A percentile compares a stretch with the other conserved stretches of the same genome.
phyloP scores from a whole-genome alignment of 53 echinoderm and acorn worm species.

The Temnopleurus reevesii region DNA sequence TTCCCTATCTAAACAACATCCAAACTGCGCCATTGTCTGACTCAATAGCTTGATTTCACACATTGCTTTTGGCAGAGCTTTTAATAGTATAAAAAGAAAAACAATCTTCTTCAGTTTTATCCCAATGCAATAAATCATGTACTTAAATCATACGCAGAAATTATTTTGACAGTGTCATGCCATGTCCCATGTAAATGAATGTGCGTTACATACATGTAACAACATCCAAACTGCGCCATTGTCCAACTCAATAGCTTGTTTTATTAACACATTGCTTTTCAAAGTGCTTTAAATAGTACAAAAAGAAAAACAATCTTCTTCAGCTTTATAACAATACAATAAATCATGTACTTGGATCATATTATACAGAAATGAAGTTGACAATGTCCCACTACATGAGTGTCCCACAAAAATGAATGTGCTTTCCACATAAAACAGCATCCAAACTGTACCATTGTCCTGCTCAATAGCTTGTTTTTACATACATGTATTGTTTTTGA shows the following conservation, averaged over 20 bases:
- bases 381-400: too few relatives aligned
- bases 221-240: neutral
- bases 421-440: conserved; percentile 7
- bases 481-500: neutral
- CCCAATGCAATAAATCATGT: neutral
- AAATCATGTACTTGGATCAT: too few relatives aligned
- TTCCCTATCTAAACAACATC: conserved; percentile 36
- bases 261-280: too few relatives aligned
- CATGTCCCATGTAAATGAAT: too few relatives aligned
- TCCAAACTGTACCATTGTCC: neutral
- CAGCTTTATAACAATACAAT: too few relatives aligned
- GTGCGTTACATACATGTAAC: too few relatives aligned
- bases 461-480: conserved; percentile 8
- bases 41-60: conserved; percentile 5
- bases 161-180: too few relatives aligned
- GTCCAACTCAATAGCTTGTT: neutral
- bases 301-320: too few relatives aligned
- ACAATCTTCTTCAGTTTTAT: neutral
- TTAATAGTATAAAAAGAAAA: neutral
- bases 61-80: neutral
- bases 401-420: too few relatives aligned
- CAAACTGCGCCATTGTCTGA: conserved; percentile 7
- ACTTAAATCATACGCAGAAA: too few relatives aligned
- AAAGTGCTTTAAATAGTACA: too few relatives aligned
- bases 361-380: too few relatives aligned